phyloP scores from a whole-genome alignment of 1,140 invertebrate genomes.

The Drosophila auraria region DNA sequence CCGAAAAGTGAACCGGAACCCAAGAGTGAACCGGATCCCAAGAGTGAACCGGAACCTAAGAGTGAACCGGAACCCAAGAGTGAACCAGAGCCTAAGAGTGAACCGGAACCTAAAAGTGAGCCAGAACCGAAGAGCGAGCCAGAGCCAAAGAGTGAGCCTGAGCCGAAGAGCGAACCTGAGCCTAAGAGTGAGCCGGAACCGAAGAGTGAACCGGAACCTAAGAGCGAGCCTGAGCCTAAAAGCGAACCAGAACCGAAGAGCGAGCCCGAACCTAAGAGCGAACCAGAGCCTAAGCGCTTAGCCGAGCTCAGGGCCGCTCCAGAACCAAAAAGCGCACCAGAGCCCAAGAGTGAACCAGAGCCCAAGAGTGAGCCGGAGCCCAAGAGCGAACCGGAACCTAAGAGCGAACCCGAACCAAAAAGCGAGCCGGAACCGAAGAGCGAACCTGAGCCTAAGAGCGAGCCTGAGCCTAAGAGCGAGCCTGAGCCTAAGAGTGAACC shows the following conservation, averaged over 20 bases:
- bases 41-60: slow-evolving; percentile 60
- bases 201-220: slow-evolving; percentile 36
- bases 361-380: slow-evolving; percentile 63
- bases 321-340: slow-evolving; percentile 86
- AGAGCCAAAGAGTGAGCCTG: slow-evolving; percentile 85
- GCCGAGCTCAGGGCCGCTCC: slow-evolving; percentile 85
- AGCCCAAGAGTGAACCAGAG: slow-evolving; percentile 86
- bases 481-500: slow-evolving; percentile 68
- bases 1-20: slow-evolving; percentile 62
- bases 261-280: slow-evolving; percentile 80
- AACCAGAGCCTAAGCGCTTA: slow-evolving; percentile 67
- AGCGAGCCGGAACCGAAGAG: slow-evolving; percentile 79
- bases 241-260: slow-evolving; percentile 86
- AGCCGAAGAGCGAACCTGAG: slow-evolving; percentile 86
- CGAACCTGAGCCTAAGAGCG: slow-evolving; percentile 84
- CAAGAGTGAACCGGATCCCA: slow-evolving; percentile 57
- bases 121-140: slow-evolving; percentile 85
- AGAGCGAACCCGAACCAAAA: slow-evolving; percentile 85
- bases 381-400: slow-evolving; percentile 63
- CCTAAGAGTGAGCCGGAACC: slow-evolving; percentile 85
- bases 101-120: slow-evolving; percentile 84
- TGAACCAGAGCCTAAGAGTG: slow-evolving; percentile 80
- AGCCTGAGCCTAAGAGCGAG: slow-evolving; percentile 80
- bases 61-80: slow-evolving; percentile 72
- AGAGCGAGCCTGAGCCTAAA: slow-evolving; percentile 48